phyloP scores from a whole-genome alignment of 1,140 invertebrate genomes.

The Drosophila pandora region DNA sequence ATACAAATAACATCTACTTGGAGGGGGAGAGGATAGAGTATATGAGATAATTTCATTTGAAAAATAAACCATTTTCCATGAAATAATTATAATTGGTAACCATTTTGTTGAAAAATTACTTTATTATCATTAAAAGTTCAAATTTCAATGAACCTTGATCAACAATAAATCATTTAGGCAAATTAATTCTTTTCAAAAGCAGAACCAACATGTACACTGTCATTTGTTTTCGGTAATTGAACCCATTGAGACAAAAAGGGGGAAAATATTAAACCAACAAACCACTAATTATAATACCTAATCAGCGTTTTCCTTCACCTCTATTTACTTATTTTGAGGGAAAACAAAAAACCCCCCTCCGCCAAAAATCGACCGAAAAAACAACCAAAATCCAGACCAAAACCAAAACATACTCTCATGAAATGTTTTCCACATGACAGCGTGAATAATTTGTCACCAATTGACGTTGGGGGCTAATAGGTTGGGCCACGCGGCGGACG shows the following conservation, averaged over 20 bases:
- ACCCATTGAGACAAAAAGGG: slow-evolving; percentile 12
- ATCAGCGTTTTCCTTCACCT: slow-evolving; percentile 43
- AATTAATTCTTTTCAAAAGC: background rate
- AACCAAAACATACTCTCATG: slow-evolving; percentile 17
- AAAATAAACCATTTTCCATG: background rate
- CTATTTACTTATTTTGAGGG: slow-evolving; percentile 27
- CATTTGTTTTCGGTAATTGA: slow-evolving; percentile 40
- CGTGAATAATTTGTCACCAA: slow-evolving; percentile 58
- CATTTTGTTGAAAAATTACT: too few relatives aligned
- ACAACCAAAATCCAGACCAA: slow-evolving; percentile 27
- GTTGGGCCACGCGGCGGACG: too few relatives aligned
- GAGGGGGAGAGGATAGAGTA: background rate
- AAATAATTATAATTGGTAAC: background rate
- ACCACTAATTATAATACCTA: slow-evolving; percentile 50
- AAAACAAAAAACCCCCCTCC: slow-evolving; percentile 1
- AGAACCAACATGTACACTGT: slow-evolving; percentile 14
- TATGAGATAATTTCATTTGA: background rate
- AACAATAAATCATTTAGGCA: background rate
- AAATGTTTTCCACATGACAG: slow-evolving; percentile 51
- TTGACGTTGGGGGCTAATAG: slow-evolving; percentile 15
- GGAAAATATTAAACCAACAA: slow-evolving; percentile 38
- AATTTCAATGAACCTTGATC: background rate
- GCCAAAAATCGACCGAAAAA: slow-evolving; percentile 6
- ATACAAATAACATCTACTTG: background rate
- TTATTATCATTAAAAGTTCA: background rate